Percentiles rank a stretch among this genome's conserved stretches.
Conservation (phyloP, 2,113 vertebrate species). For the Numida meleagris region DNA sequence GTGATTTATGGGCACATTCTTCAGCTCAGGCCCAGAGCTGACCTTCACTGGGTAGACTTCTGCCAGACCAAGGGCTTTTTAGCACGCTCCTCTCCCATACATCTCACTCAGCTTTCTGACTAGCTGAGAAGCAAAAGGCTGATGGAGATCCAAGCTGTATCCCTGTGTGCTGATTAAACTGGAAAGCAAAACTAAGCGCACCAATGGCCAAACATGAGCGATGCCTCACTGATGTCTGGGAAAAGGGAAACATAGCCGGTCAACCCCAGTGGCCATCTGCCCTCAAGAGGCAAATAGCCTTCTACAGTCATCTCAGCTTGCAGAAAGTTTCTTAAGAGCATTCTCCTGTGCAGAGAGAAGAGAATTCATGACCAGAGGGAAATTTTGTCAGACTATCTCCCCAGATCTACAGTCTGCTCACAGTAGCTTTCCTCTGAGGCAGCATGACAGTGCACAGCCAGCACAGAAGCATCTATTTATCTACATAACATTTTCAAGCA, state of each 20-base stretch:
- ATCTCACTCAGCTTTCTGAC: not conserved
- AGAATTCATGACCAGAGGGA: not conserved
- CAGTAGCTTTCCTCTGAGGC: not conserved
- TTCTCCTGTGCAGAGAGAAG: not conserved
- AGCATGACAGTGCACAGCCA: not conserved
- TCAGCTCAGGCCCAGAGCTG: not conserved
- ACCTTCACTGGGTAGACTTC: not conserved
- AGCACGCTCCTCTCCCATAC: not conserved
- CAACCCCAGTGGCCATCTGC: not conserved
- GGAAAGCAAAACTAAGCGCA: not conserved
- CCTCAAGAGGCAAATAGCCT: not conserved
- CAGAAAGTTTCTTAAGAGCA: not conserved
- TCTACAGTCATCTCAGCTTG: not conserved
- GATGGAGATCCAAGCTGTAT: not conserved
- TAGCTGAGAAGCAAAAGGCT: not conserved
- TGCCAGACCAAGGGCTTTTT: not conserved
- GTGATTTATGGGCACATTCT: not conserved
- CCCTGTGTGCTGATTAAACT: not conserved
- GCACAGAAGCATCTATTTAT: not conserved
- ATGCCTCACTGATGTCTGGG: not conserved
- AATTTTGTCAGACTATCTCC: not conserved
- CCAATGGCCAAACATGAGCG: rapidly evolving
- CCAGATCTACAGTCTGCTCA: not conserved
- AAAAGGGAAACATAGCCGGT: not conserved
- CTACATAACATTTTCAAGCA: not conserved